Base-by-base conservation (phyloP, 2,113 vertebrate species). In the Tachysurus vachellii region DNA sequence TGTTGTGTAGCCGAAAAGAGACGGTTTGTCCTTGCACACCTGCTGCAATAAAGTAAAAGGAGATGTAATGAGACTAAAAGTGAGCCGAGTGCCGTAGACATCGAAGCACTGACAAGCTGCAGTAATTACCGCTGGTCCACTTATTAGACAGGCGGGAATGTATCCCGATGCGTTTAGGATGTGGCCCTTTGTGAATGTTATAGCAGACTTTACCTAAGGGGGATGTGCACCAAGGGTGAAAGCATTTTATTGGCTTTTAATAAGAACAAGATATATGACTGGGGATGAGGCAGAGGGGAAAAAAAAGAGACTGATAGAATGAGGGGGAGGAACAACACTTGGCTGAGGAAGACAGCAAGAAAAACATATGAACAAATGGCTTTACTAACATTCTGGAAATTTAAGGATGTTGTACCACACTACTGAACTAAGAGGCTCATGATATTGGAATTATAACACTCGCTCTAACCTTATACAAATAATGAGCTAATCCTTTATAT, bases 41-140 rank as follows among this genome's bases (percentile, higher is more conserved):
- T 61, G 79, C 56, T 81, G 79, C 26, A 26, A 61, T 13, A 61
- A 81, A 81, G 79, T 59, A 57, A 2, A 36, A 23, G 56, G 13
- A 80, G 50, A 26, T 79, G 26, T 79, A 79, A 57, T 17, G 54
- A 59, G 28, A 57, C 28, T 59, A 59, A 80, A 80, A 71, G 73
- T 88, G 83, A 80, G 76, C 31, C 13, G 73, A 84, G 80, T 28
- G 31, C 75, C 59, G 17, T 50, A 80, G 89, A 85, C 85, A 59
- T 59, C 1, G 14, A 81, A 68, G 75, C 66, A 21, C 53, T 86
- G 81, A 81, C 75, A 81, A 66, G 75, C 85, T 88, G 85, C 87
- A 59, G 89, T 88, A 88, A 90, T 90, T 90, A 90, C 87, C 70
- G n/a, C 36, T 84, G 84, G 86, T 85, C 70, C 68, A 83, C 80